Base-by-base conservation (phyloP, 2,797 vertebrate genomes). In the Tapirus indicus region DNA sequence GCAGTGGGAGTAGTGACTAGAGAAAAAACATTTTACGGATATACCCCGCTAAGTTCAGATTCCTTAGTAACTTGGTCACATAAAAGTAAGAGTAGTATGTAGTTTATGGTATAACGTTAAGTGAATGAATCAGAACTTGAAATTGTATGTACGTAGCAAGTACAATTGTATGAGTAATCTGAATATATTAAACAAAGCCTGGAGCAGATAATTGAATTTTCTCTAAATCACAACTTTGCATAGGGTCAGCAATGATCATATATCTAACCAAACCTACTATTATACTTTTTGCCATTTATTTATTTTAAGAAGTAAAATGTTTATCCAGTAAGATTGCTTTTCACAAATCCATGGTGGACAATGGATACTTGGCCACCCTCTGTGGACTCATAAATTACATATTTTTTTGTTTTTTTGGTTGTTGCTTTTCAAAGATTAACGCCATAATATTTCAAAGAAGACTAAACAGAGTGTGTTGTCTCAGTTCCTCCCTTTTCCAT, bases 351-450 rank as follows among this genome's bases (percentile, higher is more conserved):
- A 58, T 72, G 11, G 52, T 69, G 6, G 29, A 91, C 88, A n/a
- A 95, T 54, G 10, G 68, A 78, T 74, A 91, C 25, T 56, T 96
- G 84, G n/a, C 25, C 80, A 93, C 62, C 29, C 29, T 96, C 85
- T 93, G 68, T 95, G 64, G 71, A 93, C 75, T 77, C 66, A n/a
- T 56, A 94, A 94, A 95, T 96, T 91, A 62, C 29, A 72, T 58
- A 21, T 68, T 35, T 47, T 56, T 38, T 32, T 23, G n/a, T 4
- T 29, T 52, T 54, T 64, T 66, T 56, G 21, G 32, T 54, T 54
- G 9, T 94, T 95, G 71, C 94, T 94, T 97, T 94, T 91, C 78
- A 96, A 89, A 95, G 74, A 94, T 94, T 96, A 98, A 96, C 18
- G 47, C 68, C 21, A 80, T 56, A 97, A n/a, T 79, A 79, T 75